Percentiles rank a stretch among this genome's conserved stretches.
These are phyloP conservation scores for Acestrorhynchus altus DNA, from an alignment of 2,797 vertebrate species.

Conservation along the genomic window DNA sequence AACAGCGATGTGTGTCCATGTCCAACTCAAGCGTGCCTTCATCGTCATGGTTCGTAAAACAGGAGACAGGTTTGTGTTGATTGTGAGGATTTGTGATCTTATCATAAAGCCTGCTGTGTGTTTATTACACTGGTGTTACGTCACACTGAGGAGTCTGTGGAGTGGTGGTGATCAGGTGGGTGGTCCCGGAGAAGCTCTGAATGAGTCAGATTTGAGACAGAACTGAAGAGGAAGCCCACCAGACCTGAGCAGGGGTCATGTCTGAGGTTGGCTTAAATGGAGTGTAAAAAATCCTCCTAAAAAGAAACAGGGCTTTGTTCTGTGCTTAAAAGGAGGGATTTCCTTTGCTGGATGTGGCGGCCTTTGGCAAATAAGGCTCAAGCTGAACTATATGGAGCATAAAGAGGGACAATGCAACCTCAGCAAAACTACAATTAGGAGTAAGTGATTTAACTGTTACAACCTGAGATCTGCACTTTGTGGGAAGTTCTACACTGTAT, in stretches of 20 bases:
- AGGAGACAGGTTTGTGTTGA: background rate
- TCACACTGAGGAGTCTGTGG: background rate
- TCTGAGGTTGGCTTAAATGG: slow-evolving; percentile 49
- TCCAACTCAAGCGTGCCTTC: background rate
- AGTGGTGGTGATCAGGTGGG: slow-evolving; percentile 30
- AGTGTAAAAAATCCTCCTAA: slow-evolving; percentile 50
- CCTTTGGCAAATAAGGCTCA: background rate
- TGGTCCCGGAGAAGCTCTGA: slow-evolving; percentile 31
- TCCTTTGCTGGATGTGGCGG: slow-evolving; percentile 45
- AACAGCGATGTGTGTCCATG: background rate
- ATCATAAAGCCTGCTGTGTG: background rate
- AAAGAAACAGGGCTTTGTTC: slow-evolving; percentile 52
- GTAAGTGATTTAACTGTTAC: background rate
- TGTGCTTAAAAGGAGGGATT: slow-evolving; percentile 20
- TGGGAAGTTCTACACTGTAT: too few species aligned
- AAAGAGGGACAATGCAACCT: slow-evolving; percentile 3
- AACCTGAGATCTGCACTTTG: too few species aligned
- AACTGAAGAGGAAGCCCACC: slow-evolving; percentile 52
- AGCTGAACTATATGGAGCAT: slow-evolving; percentile 21
- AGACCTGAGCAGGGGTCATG: slow-evolving; percentile 32
- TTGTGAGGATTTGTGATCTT: background rate
- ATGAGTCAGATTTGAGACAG: slow-evolving; percentile 28
- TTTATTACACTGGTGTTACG: slow-evolving; percentile 16
- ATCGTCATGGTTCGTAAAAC: slow-evolving; percentile 1
- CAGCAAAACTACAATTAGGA: slow-evolving; percentile 20